Conservation (phyloP, 2,113 vertebrate genomes). For the Mirza zaza region DNA sequence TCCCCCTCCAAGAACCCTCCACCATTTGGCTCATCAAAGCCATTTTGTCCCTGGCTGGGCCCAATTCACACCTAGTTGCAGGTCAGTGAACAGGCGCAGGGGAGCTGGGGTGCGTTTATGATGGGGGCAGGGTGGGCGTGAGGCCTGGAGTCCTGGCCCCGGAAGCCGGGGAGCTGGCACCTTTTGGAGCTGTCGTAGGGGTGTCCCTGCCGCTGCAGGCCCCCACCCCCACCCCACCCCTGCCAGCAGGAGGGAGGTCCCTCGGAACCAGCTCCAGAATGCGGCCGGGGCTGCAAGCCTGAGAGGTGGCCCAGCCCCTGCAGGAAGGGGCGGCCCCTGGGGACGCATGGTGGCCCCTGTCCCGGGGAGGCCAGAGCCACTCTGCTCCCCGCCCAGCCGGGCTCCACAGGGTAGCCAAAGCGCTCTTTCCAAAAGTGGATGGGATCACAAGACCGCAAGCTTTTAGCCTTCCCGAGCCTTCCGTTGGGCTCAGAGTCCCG, state of each 20-base stretch:
- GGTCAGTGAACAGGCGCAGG: background rate
- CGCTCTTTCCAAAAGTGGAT: background rate
- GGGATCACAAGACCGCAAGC: background rate
- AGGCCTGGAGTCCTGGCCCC: background rate
- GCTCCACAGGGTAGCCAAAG: rapidly evolving
- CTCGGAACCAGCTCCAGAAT: background rate
- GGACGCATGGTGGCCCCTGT: rapidly evolving
- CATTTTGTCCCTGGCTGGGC: slow-evolving; percentile 42
- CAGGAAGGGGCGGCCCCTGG: background rate
- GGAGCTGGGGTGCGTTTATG: background rate
- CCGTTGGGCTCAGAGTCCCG: background rate
- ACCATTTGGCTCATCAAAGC: slow-evolving; percentile 74
- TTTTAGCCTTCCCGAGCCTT: background rate
- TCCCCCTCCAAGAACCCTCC: background rate
- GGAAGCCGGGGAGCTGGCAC: background rate
- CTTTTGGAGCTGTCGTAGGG: slow-evolving; percentile 16
- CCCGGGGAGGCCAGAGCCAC: rapidly evolving
- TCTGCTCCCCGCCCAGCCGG: background rate
- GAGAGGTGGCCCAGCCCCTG: background rate
- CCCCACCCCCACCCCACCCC: background rate
- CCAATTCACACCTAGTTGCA: slow-evolving; percentile 56
- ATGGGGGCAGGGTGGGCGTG: background rate
- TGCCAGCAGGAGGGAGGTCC: background rate
- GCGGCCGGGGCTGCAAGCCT: too few species aligned
- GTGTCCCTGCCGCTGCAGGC: background rate